Percentiles rank a stretch among this genome's conserved stretches.
Evolutionary conservation across 2,797 vertebrate species (phyloP).

Genomic region (Macroramphosus scolopax): DNA sequence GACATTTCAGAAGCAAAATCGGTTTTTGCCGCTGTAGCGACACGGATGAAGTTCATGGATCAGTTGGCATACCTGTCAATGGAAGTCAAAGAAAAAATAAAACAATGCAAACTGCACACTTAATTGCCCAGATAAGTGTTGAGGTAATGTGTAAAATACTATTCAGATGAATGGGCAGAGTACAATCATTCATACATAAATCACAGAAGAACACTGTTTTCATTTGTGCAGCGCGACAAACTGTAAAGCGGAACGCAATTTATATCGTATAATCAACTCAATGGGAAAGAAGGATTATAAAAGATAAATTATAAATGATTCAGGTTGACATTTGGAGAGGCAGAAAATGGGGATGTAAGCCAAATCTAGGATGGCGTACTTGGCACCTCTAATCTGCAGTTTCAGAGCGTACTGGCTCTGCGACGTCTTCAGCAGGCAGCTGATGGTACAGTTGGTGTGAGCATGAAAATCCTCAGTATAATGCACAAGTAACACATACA

Average conservation of each 20-base stretch:
- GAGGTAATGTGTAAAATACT: slow-evolving; percentile 79
- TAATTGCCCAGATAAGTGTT: slow-evolving; percentile 74
- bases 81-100: slow-evolving; percentile 32
- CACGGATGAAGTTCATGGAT: slow-evolving; percentile 45
- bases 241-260: slow-evolving; percentile 31
- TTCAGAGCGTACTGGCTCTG: slow-evolving; percentile 30
- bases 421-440: slow-evolving; percentile 46
- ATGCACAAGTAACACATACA: slow-evolving; percentile 25
- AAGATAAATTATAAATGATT: slow-evolving; percentile 16
- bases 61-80: slow-evolving; percentile 22
- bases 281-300: slow-evolving; percentile 9
- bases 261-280: slow-evolving; percentile 2
- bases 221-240: slow-evolving; percentile 42
- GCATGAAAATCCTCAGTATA: slow-evolving; percentile 16
- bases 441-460: slow-evolving; percentile 34
- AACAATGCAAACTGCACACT: slow-evolving; percentile 58
- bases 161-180: slow-evolving; percentile 70
- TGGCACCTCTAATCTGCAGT: slow-evolving; percentile 41
- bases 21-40: slow-evolving; percentile 31
- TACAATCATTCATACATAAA: slow-evolving; percentile 77
- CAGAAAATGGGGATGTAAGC: slow-evolving; percentile 17
- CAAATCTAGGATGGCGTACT: slow-evolving; percentile 18
- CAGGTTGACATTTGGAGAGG: no score
- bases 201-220: slow-evolving; percentile 48
- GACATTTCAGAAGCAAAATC: slow-evolving; percentile 44